These are phyloP conservation scores for Strix uralensis DNA, from an alignment of 2,113 vertebrate genomes.

Conservation along the genomic window DNA sequence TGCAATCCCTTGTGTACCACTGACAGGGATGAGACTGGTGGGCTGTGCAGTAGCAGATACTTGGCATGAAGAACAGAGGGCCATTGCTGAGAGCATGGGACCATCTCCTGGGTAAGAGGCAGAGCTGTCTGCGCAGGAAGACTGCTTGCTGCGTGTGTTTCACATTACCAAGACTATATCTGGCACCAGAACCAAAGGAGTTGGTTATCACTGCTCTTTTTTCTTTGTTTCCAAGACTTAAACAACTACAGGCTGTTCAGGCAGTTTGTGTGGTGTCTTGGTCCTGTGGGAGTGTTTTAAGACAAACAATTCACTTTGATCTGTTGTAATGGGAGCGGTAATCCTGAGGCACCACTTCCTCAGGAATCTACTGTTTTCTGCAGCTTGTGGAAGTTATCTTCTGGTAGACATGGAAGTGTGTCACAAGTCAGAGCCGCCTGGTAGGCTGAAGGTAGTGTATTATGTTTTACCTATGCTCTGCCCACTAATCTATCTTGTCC, in stretches of 20 bases:
- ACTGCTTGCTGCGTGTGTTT: neutral
- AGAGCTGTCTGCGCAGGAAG: neutral
- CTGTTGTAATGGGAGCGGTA: neutral
- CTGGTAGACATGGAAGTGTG: neutral
- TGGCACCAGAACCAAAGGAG: slow-evolving; percentile 4
- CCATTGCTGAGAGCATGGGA: neutral
- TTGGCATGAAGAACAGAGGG: neutral
- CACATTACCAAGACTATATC: neutral
- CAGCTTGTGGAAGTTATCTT: neutral
- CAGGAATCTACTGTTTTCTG: neutral
- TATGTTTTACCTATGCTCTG: neutral
- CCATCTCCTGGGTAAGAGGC: neutral
- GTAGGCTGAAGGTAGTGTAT: neutral
- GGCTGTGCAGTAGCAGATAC: neutral
- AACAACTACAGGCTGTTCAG: neutral
- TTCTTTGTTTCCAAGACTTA: slow-evolving; percentile 43
- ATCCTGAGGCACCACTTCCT: slow-evolving; percentile 33
- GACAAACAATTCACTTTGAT: slow-evolving; percentile 53
- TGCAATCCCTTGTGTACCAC: neutral
- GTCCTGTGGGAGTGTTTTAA: slow-evolving; percentile 31
- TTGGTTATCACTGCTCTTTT: slow-evolving; percentile 5
- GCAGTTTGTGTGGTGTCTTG: slow-evolving; percentile 1
- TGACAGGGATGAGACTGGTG: neutral
- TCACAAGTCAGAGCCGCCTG: neutral
- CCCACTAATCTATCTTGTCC: neutral